A percentile compares a stretch with the other conserved stretches of the same genome.
phyloP scores from a whole-genome alignment of 2,113 vertebrate genomes.

The Saguinus imperator region DNA sequence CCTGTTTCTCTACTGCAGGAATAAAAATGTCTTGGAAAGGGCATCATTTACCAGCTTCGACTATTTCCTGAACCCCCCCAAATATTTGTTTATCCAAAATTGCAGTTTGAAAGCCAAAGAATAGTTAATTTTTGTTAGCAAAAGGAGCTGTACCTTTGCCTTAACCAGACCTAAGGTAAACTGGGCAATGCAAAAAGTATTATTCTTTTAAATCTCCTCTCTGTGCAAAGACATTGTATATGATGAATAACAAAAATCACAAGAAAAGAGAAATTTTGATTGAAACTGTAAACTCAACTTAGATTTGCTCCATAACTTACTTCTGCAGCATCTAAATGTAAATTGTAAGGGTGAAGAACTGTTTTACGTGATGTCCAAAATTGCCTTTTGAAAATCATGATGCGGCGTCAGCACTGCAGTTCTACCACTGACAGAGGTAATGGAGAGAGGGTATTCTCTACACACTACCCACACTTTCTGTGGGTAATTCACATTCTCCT shows the following conservation, averaged over 20 bases:
- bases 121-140: constrained; percentile 46
- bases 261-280: constrained; percentile 73
- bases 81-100: neutral
- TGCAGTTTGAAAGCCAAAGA: constrained; percentile 28
- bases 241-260: constrained; percentile 66
- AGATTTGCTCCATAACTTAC: constrained; percentile 66
- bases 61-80: neutral
- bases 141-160: neutral
- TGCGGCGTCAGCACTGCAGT: constrained; percentile 47
- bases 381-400: constrained; percentile 62
- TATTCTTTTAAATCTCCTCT: constrained; percentile 43
- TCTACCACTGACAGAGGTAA: neutral
- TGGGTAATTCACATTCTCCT: constrained; percentile 58
- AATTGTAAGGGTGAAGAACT: constrained; percentile 61
- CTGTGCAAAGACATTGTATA: constrained; percentile 25
- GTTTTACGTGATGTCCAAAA: constrained; percentile 65
- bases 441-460: neutral
- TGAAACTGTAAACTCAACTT: constrained; percentile 74
- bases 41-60: neutral
- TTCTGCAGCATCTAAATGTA: constrained; percentile 72
- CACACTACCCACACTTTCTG: neutral
- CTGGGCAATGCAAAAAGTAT: neutral
- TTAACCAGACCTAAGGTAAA: neutral
- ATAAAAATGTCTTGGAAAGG: constrained; percentile 45
- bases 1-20: neutral